Conservation (phyloP, 1,140 invertebrate species). For the Littorina saxatilis region DNA sequence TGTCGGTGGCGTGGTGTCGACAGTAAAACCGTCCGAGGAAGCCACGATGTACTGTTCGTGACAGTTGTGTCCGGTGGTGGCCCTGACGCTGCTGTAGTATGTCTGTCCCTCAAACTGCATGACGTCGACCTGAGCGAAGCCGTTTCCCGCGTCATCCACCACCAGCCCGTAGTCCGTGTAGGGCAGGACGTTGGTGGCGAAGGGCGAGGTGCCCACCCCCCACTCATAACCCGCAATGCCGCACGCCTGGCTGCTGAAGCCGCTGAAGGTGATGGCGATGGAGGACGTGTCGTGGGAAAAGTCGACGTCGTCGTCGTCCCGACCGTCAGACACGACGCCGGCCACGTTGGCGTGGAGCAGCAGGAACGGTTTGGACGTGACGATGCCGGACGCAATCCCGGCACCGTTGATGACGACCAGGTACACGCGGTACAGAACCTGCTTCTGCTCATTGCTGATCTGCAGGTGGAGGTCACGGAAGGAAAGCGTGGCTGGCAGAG, state of each 20-base stretch:
- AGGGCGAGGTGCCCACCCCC: conserved; percentile 54
- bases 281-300: conserved; percentile 51
- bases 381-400: conserved; percentile 32
- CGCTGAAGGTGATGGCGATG: conserved; percentile 52
- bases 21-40: conserved; percentile 50
- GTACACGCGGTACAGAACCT: conserved; percentile 22
- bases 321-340: conserved; percentile 51
- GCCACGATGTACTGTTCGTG: conserved; percentile 54
- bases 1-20: conserved; percentile 45
- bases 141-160: conserved; percentile 42
- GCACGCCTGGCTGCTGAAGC: conserved; percentile 57
- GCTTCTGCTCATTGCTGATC: not conserved
- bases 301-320: conserved; percentile 43
- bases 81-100: conserved; percentile 52
- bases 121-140: conserved; percentile 49
- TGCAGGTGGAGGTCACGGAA: conserved; percentile 16
- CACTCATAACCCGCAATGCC: conserved; percentile 54
- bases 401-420: conserved; percentile 53
- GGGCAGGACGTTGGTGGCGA: conserved; percentile 47
- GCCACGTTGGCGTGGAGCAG: conserved; percentile 53
- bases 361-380: conserved; percentile 44
- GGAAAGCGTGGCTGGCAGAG: not conserved
- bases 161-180: conserved; percentile 53
- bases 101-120: conserved; percentile 47
- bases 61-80: conserved; percentile 52